A percentile compares a stretch with the other conserved stretches of the same genome.
These are phyloP conservation scores for Oryzias woworae DNA, from an alignment of 2,113 vertebrate species.

Conservation along the genomic window DNA sequence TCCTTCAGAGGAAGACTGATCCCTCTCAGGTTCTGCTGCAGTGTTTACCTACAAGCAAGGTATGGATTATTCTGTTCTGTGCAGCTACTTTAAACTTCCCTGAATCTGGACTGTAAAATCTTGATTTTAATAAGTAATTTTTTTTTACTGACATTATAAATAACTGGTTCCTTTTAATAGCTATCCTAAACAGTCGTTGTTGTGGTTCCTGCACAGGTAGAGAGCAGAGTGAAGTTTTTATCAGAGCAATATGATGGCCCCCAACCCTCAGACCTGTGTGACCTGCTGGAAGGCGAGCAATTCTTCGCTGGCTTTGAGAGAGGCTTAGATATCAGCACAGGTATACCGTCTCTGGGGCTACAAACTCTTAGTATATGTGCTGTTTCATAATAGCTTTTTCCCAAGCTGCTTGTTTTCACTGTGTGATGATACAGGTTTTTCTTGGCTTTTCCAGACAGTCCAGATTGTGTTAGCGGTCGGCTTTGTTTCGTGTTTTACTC, in stretches of 20 bases:
- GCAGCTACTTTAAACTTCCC: not conserved
- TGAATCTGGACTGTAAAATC: not conserved
- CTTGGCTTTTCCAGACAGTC: slow-evolving; percentile 80
- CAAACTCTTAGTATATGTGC: slow-evolving; percentile 1
- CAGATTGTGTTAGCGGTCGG: slow-evolving; percentile 86
- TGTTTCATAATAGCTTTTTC: not conserved
- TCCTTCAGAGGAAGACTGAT: slow-evolving; percentile 88
- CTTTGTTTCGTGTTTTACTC: slow-evolving; percentile 92
- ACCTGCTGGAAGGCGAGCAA: slow-evolving; percentile 93
- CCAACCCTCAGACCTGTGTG: slow-evolving; percentile 92
- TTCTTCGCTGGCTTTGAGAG: slow-evolving; percentile 95
- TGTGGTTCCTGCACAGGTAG: slow-evolving; percentile 71
- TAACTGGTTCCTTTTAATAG: not conserved
- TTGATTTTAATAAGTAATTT: too few species aligned
- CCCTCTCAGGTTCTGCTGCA: slow-evolving; percentile 91
- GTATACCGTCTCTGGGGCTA: slow-evolving; percentile 65
- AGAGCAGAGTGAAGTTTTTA: slow-evolving; percentile 81
- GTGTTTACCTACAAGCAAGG: slow-evolving; percentile 89
- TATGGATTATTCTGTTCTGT: slow-evolving; percentile 36
- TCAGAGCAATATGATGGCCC: slow-evolving; percentile 87
- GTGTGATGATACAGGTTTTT: not conserved
- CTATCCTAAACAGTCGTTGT: not conserved
- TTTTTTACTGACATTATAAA: not conserved
- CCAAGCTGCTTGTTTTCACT: not conserved
- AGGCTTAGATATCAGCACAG: slow-evolving; percentile 86